A percentile compares a stretch with the other conserved stretches of the same genome.
These are phyloP conservation scores for Dendrolimus punctatus DNA, from an alignment of 1,140 invertebrate species.

Conservation along the genomic window DNA sequence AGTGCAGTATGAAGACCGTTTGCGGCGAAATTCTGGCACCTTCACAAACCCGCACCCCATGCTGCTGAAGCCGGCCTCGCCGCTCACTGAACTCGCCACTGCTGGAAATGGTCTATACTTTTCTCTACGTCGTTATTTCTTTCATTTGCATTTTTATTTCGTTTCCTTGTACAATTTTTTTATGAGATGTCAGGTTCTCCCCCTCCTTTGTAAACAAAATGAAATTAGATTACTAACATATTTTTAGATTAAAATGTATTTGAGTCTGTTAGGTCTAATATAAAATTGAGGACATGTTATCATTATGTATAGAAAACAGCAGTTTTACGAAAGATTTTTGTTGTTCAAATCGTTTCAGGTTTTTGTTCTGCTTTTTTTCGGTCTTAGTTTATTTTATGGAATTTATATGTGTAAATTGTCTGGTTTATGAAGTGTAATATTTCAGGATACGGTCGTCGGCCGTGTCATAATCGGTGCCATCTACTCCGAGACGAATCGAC, in stretches of 20 bases:
- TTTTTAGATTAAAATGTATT: too few species aligned
- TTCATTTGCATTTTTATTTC: background rate
- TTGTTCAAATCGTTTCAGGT: background rate
- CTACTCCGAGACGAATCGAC: slow-evolving; percentile 49
- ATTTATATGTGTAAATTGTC: slow-evolving; percentile 4
- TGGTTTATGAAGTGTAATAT: slow-evolving; percentile 14
- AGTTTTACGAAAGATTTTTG: too few species aligned
- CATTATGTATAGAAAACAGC: too few species aligned
- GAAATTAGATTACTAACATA: too few species aligned
- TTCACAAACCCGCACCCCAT: slow-evolving; percentile 60
- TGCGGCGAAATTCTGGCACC: slow-evolving; percentile 55
- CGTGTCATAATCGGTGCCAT: slow-evolving; percentile 40
- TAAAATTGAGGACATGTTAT: too few species aligned
- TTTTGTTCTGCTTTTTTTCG: slow-evolving; percentile 15
- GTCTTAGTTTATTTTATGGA: slow-evolving; percentile 11
- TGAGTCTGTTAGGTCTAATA: too few species aligned
- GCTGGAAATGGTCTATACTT: slow-evolving; percentile 35
- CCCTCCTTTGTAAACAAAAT: too few species aligned
- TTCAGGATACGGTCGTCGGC: slow-evolving; percentile 52
- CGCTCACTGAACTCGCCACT: slow-evolving; percentile 59
- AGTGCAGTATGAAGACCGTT: slow-evolving; percentile 41
- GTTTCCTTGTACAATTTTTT: too few species aligned
- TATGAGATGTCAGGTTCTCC: too few species aligned
- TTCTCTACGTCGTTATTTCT: slow-evolving; percentile 1
- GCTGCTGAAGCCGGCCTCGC: slow-evolving; percentile 44